Base-by-base conservation (phyloP, 2,113 vertebrate genomes). In the Sturnus vulgaris region DNA sequence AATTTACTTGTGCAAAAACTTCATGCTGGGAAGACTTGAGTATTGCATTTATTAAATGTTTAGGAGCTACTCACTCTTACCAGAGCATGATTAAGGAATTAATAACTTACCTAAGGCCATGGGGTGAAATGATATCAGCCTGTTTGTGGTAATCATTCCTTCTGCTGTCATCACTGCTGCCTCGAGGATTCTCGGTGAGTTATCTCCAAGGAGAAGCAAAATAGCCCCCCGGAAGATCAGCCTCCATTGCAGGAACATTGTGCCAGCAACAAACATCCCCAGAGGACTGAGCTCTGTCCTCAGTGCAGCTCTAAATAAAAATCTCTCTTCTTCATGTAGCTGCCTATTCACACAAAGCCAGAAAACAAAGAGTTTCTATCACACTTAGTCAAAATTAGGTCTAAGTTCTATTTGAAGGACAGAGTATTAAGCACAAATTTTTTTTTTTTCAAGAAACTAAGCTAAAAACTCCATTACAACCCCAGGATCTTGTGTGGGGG, bases 401-500 rank as follows among this genome's bases (percentile, higher is more conserved):
- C 23, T 21, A 35, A 68, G 35, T 44, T 23, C 47, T 59, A 9
- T 21, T 63, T 47, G 47, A 53, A 85, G 14, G 53, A 68, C 30
- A 47, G 21, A 57, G 22, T 23, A 47, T 30, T 76, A 39, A 85
- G 37, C 11, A 23, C 7, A 47, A 33, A 0, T 3, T 25, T 39
- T 50, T 9, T 31, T 55, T 80, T 66, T 63, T 71, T 27, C 15
- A 84, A 73, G 15, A 86, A 77, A 78, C 3, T 30, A 69, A 77
- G 31, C 8, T 56, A 6, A 77, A 65, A 7, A 5, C 2, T 5
- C 7, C 0, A 3, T 70, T 57, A 44, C 12, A 47, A 27, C 7
- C 5, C n/a, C 27, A 39, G 12, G 23, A 46, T 61, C 15, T 35
- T 1, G 7, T 0, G 5, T 8, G 13, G 10, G 24, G 5, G 12